These are phyloP conservation scores for Caenorhabditis remanei DNA, from an alignment of 1,140 invertebrate genomes.

Conservation along the genomic window DNA sequence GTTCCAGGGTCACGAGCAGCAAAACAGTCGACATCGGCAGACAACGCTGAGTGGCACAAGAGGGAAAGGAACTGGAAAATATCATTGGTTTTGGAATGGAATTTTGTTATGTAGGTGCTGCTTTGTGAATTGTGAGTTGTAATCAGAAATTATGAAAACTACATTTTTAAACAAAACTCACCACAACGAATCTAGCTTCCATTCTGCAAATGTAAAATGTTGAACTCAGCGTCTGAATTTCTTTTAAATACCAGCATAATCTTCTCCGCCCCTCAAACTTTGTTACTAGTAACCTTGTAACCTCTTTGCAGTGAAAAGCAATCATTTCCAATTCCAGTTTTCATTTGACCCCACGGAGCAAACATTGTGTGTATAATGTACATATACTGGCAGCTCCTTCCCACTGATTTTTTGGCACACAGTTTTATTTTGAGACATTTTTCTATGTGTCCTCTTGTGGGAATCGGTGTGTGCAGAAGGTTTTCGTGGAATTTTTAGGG, in stretches of 20 bases:
- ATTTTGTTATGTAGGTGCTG: no score
- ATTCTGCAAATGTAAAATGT: not conserved
- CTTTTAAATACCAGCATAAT: not conserved
- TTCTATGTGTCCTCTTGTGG: not conserved
- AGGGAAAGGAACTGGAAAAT: not conserved
- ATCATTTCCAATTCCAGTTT: constrained; percentile 23
- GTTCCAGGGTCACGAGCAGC: constrained; percentile 55
- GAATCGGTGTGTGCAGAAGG: constrained; percentile 4
- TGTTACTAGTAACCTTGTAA: constrained; percentile 32
- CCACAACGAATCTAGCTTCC: not conserved
- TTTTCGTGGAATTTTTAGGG: constrained; percentile 7
- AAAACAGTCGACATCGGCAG: constrained; percentile 27
- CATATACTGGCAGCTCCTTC: constrained; percentile 30
- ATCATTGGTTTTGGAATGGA: not conserved
- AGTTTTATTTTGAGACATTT: constrained; percentile 54
- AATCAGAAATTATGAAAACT: no score
- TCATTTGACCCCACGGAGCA: constrained; percentile 50
- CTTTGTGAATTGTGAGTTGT: no score
- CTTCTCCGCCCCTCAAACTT: constrained; percentile 27
- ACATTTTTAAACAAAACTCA: not conserved
- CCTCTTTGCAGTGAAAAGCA: not conserved
- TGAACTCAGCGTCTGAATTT: constrained; percentile 31
- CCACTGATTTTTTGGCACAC: constrained; percentile 27
- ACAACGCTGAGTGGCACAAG: not conserved
- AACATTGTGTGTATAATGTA: constrained; percentile 53